Evolutionary conservation across 2,797 vertebrate genomes (phyloP).

Genomic region (Acanthurus tractus): DNA sequence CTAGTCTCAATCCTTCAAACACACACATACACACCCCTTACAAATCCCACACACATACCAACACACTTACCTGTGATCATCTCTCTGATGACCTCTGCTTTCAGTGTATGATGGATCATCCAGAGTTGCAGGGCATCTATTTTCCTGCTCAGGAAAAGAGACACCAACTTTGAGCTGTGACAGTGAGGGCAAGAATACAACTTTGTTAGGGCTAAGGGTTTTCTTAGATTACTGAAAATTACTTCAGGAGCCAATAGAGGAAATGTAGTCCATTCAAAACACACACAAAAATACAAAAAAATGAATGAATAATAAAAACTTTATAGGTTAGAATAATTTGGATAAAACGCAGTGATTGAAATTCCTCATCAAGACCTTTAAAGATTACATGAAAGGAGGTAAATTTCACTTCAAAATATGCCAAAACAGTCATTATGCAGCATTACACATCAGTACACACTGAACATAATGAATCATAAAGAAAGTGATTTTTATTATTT

Average conservation of each 20-base stretch:
- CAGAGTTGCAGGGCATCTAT: constrained; percentile 80
- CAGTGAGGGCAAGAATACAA: constrained; percentile 43
- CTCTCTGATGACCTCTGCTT: constrained; percentile 83
- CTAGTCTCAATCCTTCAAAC: neutral
- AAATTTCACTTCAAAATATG: constrained; percentile 31
- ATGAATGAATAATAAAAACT: neutral
- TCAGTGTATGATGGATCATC: constrained; percentile 84
- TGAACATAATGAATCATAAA: constrained; percentile 53
- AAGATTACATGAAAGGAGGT: constrained; percentile 20
- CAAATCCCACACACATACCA: constrained; percentile 27
- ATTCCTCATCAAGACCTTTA: neutral
- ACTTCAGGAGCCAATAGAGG: neutral
- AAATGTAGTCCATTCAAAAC: neutral
- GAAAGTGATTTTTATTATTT: constrained; percentile 55
- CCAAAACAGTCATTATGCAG: constrained; percentile 41
- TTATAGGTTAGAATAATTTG: neutral
- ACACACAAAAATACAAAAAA: neutral
- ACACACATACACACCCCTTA: constrained; percentile 21
- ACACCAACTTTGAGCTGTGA: constrained; percentile 68
- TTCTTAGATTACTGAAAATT: neutral
- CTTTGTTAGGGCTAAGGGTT: constrained; percentile 42
- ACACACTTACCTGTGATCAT: constrained; percentile 75
- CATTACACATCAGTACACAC: constrained; percentile 29
- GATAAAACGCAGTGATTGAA: neutral
- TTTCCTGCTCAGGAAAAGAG: constrained; percentile 78